These are phyloP conservation scores for Rhinopithecus roxellana DNA, from an alignment of 2,113 vertebrate species.

Conservation along the genomic window DNA sequence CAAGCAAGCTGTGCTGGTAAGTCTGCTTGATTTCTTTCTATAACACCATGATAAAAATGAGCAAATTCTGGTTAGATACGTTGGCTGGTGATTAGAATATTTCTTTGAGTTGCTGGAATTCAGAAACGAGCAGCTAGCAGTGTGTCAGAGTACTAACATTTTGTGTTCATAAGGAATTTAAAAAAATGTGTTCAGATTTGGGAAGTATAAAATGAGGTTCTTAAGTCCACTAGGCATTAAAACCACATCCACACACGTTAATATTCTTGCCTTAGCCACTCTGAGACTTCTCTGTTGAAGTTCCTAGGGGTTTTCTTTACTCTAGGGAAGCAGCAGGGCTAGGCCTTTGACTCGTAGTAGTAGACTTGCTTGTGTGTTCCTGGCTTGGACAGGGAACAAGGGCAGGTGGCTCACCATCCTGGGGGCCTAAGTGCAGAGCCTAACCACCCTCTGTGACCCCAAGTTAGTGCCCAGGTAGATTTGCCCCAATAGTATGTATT, in stretches of 20 bases:
- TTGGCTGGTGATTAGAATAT: not conserved
- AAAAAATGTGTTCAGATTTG: not conserved
- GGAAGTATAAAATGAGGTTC: not conserved
- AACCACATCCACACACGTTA: too few relatives aligned
- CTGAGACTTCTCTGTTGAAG: not conserved
- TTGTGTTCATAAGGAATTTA: not conserved
- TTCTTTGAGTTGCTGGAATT: not conserved
- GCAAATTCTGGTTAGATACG: not conserved
- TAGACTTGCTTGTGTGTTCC: not conserved
- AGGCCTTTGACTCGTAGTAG: not conserved
- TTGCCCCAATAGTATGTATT: accelerated
- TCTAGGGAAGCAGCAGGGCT: not conserved
- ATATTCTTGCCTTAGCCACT: not conserved
- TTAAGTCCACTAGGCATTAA: not conserved
- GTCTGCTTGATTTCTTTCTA: not conserved
- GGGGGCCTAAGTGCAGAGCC: too few relatives aligned
- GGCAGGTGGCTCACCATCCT: not conserved
- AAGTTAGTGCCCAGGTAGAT: not conserved
- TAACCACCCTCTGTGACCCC: accelerated
- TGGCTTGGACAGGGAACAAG: not conserved
- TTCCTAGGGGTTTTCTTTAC: not conserved
- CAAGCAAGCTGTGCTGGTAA: slow-evolving; percentile 95
- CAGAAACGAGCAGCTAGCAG: not conserved
- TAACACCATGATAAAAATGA: not conserved
- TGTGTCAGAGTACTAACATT: not conserved